Evolutionary conservation across 2,113 vertebrate species (phyloP).

Genomic region (Xenopus borealis): DNA sequence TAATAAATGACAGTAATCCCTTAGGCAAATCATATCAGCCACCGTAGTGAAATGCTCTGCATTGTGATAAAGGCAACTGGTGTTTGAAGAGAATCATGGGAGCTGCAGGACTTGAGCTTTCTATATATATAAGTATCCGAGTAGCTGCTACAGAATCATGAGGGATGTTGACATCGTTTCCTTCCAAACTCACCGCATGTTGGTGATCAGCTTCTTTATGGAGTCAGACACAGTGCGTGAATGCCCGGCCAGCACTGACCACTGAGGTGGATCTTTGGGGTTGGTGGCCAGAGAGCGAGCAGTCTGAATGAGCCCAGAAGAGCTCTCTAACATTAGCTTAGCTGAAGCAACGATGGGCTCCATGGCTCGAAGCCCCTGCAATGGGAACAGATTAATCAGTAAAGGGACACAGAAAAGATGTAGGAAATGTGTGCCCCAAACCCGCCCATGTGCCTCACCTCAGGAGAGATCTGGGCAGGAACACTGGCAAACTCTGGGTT

Average conservation of each 20-base stretch:
- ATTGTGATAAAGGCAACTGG: too few species aligned
- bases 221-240: constrained; percentile 95
- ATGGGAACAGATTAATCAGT: neutral
- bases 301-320: constrained; percentile 89
- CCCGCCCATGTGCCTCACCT: constrained; percentile 63
- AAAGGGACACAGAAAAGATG: neutral
- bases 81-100: too few species aligned
- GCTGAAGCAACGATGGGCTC: constrained; percentile 87
- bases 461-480: constrained; percentile 90
- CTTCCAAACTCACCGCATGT: constrained; percentile 81
- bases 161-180: too few species aligned
- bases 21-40: too few species aligned
- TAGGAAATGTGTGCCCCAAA: neutral
- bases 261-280: constrained; percentile 90
- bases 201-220: constrained; percentile 97
- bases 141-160: too few species aligned
- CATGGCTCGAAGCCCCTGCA: constrained; percentile 87
- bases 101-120: too few species aligned
- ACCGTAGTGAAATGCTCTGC: too few species aligned
- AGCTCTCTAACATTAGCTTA: constrained; percentile 91
- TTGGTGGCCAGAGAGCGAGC: constrained; percentile 92
- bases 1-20: too few species aligned
- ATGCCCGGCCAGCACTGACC: constrained; percentile 91
- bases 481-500: constrained; percentile 94
- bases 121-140: too few species aligned